Base-by-base conservation (phyloP, 2,888 invertebrate species). In the Mayetiola destructor region DNA sequence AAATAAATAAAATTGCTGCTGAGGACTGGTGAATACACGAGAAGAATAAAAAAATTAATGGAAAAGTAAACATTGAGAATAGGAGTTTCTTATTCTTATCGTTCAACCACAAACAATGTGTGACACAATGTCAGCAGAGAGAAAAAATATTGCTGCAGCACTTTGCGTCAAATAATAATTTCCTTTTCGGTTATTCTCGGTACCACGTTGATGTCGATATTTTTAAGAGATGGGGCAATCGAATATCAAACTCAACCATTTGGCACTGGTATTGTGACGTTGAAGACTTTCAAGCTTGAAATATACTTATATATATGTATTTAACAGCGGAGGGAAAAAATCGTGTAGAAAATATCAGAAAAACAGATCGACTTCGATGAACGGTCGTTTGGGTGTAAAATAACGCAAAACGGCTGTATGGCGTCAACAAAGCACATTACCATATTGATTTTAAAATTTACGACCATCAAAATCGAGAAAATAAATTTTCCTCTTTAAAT, bases 401-500 rank as follows among this genome's bases (percentile, higher is more conserved):
- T 8, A 27, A n/a, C n/a, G n/a, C n/a, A n/a, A n/a, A 14, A 27
- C 14, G 37, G 48, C 42, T 12, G 14, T 12, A 48, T n/a, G n/a
- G 48, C 27, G n/a, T 10, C 14, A 32, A 8, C 8, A n/a, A n/a
- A 37, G 5, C 36, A 29, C 56, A 56, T 56, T 56, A 48, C 48
- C 56, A 56, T 56, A 56, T 56, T 56, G 56, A 56, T 56, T 48
- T 56, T 56, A 56, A 56, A 56, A 56, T 56, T 56, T 56, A 56
- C 48, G 48, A 56, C 56, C 56, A 35, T 32, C 48, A 56, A 48
- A 56, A 56, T 56, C 56, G 56, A 56, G n/a, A 56, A 56, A 56
- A 56, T 56, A 56, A 56, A 56, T 56, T 56, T 56, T 48, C 56
- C 56, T 48, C 48, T 56, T 56, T 48, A 56, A 56, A 56, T 56